Conservation (phyloP, 2,113 vertebrate genomes). For the Suricata suricatta region DNA sequence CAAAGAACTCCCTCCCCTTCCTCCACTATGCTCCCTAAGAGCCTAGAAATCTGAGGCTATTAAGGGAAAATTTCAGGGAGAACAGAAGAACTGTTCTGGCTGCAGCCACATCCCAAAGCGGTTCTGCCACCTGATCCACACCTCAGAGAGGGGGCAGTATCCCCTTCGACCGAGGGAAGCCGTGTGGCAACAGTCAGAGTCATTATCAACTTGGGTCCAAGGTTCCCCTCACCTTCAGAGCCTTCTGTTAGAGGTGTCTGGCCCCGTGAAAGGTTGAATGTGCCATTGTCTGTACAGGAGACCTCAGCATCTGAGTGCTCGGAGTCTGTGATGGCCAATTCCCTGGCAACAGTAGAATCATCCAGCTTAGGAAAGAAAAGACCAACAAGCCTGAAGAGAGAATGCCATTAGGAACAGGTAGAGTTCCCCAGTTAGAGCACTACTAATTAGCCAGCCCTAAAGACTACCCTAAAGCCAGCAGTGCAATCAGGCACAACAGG, state of each 20-base stretch:
- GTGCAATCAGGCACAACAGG: neutral
- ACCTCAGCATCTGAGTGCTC: constrained; percentile 96
- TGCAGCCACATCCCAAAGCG: neutral
- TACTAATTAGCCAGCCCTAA: neutral
- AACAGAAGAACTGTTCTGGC: neutral
- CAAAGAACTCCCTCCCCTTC: neutral
- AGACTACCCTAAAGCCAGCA: neutral
- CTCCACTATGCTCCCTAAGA: neutral
- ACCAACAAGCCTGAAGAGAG: constrained; percentile 35
- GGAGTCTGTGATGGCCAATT: constrained; percentile 93
- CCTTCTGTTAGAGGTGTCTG: constrained; percentile 96
- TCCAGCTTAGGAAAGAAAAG: constrained; percentile 89
- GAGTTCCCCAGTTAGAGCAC: neutral
- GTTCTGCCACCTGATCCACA: neutral
- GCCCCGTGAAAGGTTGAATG: constrained; percentile 95
- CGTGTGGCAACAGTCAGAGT: neutral
- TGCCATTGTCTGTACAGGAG: constrained; percentile 95
- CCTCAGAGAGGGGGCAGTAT: neutral
- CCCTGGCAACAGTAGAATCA: constrained; percentile 91
- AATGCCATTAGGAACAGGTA: neutral
- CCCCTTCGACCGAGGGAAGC: neutral
- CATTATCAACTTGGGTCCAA: neutral
- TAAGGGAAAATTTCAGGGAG: neutral
- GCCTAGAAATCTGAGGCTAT: neutral
- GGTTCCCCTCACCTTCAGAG: constrained; percentile 91